Evolutionary conservation across 2,888 invertebrate genomes (phyloP), one percentile per base, ranked within the genome.

Genomic region (Amiota mariae): DNA sequence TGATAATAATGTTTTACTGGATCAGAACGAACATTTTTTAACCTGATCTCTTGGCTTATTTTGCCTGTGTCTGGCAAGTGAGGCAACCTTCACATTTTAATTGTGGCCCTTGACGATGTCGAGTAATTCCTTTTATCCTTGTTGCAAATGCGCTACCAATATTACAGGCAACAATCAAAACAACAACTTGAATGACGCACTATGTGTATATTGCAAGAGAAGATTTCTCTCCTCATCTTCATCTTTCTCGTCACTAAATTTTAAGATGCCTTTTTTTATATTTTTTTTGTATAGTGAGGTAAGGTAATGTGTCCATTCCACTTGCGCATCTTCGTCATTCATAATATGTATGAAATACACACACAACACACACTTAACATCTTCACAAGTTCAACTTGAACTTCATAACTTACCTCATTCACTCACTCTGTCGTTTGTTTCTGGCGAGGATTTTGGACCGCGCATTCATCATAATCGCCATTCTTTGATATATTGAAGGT

Each of bases 31-130:
- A 36, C 0, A 36, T 6, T 6, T 36, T 36, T 36, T 36, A 36
- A 36, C 36, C 36, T 6, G 6, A 36, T 36, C 36, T 36, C 36
- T 2, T 36, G 3, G 36, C 4, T 36, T 36, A 36, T 36, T 36
- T 36, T 36, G 36, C 6, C 36, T 6, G 36, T 49, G 54, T 70
- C 63, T 57, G 54, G 13, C 9, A 61, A 36, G 49, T 66, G 75
- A 74, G 64, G 68, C 71, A 70, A 73, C 75, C 47, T 72, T 73
- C 75, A 76, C 72, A 76, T 76, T 82, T 78, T 80, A 78, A 81
- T 81, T 82, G 79, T 81, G 79, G 76, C 77, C 78, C 78, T 79
- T 79, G 80, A 78, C 76, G 56, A 81, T 83, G 66, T 20, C 49
- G 63, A 36, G 12, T 46, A 63, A 36, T 46, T 54, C 54, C 13